Evolutionary conservation across 2,113 vertebrate species (phyloP).

Genomic region (Zosterops japonicus): DNA sequence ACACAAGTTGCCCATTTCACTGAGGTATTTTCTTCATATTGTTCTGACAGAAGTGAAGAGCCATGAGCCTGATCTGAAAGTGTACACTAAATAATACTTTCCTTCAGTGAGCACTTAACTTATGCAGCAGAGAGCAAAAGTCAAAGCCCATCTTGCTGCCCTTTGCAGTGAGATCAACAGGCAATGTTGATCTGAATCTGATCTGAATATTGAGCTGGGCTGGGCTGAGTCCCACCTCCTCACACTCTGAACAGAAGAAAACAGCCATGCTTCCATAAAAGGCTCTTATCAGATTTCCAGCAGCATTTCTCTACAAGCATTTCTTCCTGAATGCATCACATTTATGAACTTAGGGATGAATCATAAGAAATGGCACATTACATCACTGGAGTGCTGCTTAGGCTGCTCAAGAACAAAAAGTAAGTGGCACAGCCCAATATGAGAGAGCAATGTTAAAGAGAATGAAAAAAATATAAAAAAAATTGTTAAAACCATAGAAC

Average conservation of each 20-base stretch:
- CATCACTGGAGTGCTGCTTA: not conserved
- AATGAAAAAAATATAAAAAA: not conserved
- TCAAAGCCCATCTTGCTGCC: not conserved
- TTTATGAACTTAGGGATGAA: not conserved
- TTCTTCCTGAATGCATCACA: not conserved
- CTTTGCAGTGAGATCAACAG: not conserved
- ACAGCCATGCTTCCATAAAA: not conserved
- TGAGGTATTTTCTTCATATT: not conserved
- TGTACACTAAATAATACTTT: not conserved
- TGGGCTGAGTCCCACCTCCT: not conserved
- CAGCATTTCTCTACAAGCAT: not conserved
- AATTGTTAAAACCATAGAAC: not conserved
- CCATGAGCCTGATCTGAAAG: not conserved
- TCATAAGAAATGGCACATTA: not conserved
- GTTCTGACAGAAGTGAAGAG: not conserved
- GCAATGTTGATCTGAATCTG: not conserved
- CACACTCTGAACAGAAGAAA: not conserved
- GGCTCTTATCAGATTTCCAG: not conserved
- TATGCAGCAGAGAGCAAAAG: not conserved
- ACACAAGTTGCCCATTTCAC: not conserved
- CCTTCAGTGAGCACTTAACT: not conserved
- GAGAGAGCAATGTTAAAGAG: not conserved
- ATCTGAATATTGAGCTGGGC: not conserved
- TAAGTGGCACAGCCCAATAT: not conserved
- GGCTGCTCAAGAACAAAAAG: not conserved